These are phyloP conservation scores for Elgaria multicarinata DNA, from an alignment of 2,113 vertebrate genomes.

Conservation along the genomic window DNA sequence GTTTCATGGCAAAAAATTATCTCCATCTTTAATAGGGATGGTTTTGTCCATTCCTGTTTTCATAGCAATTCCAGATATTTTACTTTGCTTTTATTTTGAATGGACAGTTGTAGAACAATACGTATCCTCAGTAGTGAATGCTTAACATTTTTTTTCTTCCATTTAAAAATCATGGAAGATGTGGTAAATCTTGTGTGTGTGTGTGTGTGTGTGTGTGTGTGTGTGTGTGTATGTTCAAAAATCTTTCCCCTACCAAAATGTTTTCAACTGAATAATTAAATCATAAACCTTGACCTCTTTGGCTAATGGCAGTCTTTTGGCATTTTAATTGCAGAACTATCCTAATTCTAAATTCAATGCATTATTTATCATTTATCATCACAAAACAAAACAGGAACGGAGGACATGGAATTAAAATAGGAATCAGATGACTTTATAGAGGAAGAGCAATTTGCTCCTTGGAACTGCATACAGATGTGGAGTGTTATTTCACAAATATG, in stretches of 20 bases:
- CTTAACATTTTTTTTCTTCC: neutral
- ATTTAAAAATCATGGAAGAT: neutral
- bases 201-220: neutral
- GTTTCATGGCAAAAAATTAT: neutral
- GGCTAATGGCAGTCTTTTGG: neutral
- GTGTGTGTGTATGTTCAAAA: neutral
- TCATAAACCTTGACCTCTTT: neutral
- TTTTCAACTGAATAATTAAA: neutral
- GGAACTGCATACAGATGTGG: neutral
- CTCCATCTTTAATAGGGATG: neutral
- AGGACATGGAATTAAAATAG: neutral
- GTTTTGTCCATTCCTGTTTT: neutral
- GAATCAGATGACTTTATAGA: neutral
- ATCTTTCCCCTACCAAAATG: neutral
- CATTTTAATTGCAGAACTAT: slow-evolving; percentile 1
- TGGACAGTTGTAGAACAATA: neutral
- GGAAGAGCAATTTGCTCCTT: neutral
- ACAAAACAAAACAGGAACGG: neutral
- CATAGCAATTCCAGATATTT: neutral
- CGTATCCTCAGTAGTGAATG: neutral
- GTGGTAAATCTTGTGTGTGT: neutral
- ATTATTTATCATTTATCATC: slow-evolving; percentile 9
- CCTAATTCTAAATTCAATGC: neutral
- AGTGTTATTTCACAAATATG: neutral
- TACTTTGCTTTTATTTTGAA: neutral